Percentiles rank a stretch among this genome's conserved stretches.
Conservation (phyloP, 2,888 invertebrate species). For the Pyrgus malvae region DNA sequence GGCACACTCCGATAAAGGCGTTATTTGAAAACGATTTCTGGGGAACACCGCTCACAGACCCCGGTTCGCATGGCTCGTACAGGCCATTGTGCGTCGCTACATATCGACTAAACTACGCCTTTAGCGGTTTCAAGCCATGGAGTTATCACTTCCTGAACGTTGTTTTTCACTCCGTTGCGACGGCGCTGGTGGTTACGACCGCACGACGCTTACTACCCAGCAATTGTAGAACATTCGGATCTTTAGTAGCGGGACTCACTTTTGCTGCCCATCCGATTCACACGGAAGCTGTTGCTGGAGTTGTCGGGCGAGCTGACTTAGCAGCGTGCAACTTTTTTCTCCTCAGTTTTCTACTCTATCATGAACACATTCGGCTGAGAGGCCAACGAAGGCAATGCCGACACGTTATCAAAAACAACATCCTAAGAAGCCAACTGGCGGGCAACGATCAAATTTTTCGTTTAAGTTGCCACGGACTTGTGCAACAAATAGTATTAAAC, state of each 20-base stretch:
- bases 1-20: slow-evolving; percentile 90
- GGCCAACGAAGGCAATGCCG: slow-evolving; percentile 68
- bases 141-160: slow-evolving; percentile 95
- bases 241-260: slow-evolving; percentile 89
- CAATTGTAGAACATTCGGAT: slow-evolving; percentile 84
- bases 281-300: slow-evolving; percentile 97
- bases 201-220: slow-evolving; percentile 87
- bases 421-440: slow-evolving; percentile 50
- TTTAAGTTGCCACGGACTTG: slow-evolving; percentile 67
- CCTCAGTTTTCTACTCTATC: slow-evolving; percentile 92
- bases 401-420: slow-evolving; percentile 54
- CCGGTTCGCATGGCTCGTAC: slow-evolving; percentile 98
- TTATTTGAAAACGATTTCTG: slow-evolving; percentile 97
- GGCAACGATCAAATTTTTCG: slow-evolving; percentile 62
- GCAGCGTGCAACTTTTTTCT: slow-evolving; percentile 95
- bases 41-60: slow-evolving; percentile 96
- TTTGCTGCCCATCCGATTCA: slow-evolving; percentile 98
- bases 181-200: slow-evolving; percentile 90
- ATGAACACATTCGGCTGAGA: slow-evolving; percentile 87
- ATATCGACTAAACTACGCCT: slow-evolving; percentile 91
- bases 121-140: slow-evolving; percentile 89
- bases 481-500: slow-evolving; percentile 72
- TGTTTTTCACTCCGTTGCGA: slow-evolving; percentile 91
- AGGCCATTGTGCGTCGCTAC: slow-evolving; percentile 95
- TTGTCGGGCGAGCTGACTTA: slow-evolving; percentile 97